A percentile compares a stretch with the other conserved stretches of the same genome.
phyloP scores from a whole-genome alignment of 2,888 invertebrate species.

The Xylophagus ater region DNA sequence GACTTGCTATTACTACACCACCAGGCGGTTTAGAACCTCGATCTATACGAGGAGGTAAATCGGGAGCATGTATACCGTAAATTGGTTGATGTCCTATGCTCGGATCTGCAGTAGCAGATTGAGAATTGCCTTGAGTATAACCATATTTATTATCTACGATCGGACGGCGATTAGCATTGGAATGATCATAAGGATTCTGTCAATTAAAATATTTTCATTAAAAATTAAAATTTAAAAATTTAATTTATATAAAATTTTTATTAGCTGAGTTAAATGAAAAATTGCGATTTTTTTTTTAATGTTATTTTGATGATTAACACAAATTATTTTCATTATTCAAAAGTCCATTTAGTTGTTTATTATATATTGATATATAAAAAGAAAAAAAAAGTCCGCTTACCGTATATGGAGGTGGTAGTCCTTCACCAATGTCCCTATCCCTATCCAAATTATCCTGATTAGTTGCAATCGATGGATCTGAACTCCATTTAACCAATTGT shows the following conservation, averaged over 20 bases:
- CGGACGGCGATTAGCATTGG: conserved; percentile 34
- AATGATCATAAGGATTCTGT: conserved; percentile 38
- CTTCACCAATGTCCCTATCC: conserved; percentile 48
- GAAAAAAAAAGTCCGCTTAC: conserved; percentile 42
- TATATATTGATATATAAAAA: conserved; percentile 2
- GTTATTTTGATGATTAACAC: too few species aligned
- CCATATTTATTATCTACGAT: conserved; percentile 53
- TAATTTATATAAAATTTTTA: too few species aligned
- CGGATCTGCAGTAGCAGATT: conserved; percentile 22
- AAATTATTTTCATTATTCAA: too few species aligned
- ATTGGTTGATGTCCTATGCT: conserved; percentile 37
- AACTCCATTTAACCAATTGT: conserved; percentile 69
- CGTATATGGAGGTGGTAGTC: conserved; percentile 77
- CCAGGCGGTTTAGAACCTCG: conserved; percentile 67
- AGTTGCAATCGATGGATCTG: conserved; percentile 89
- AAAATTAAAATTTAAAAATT: too few species aligned
- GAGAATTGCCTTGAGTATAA: conserved; percentile 40
- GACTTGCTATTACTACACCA: conserved; percentile 32
- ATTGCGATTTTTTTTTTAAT: too few species aligned
- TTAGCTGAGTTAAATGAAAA: too few species aligned
- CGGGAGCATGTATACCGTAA: conserved; percentile 52
- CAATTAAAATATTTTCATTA: neutral
- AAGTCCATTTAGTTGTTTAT: too few species aligned
- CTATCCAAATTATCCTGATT: conserved; percentile 75
- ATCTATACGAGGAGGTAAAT: conserved; percentile 75